A percentile compares a stretch with the other conserved stretches of the same genome.
Conservation (phyloP, 2,888 invertebrate genomes). For the Melolontha melolontha region DNA sequence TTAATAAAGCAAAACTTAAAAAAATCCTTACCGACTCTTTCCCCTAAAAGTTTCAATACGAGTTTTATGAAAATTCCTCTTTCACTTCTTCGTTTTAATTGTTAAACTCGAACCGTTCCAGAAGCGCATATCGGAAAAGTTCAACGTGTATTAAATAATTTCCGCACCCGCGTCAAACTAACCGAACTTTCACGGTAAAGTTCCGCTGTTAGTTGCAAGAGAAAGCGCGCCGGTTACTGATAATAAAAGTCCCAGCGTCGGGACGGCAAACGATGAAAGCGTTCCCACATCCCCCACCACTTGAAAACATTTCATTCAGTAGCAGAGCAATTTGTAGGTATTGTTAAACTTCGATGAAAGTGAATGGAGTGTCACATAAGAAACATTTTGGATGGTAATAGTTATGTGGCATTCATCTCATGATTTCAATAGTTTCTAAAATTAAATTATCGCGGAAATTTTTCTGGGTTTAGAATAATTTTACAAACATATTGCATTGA, state of each 20-base stretch:
- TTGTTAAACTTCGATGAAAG: constrained; percentile 1
- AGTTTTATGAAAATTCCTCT: too few relatives aligned
- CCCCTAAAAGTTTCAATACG: too few relatives aligned
- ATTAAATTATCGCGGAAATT: too few relatives aligned
- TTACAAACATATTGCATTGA: too few relatives aligned
- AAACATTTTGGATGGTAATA: neutral
- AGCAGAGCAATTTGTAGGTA: neutral
- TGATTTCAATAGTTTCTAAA: neutral
- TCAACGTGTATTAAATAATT: too few relatives aligned
- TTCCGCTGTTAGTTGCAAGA: constrained; percentile 16
- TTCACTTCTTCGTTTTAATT: too few relatives aligned
- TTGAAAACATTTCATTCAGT: neutral
- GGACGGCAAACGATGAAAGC: constrained; percentile 26
- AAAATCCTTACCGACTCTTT: too few relatives aligned
- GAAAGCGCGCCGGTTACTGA: constrained; percentile 38
- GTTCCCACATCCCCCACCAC: constrained; percentile 32
- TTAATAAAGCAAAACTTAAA: too few relatives aligned
- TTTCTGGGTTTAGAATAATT: too few relatives aligned
- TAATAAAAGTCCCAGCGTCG: constrained; percentile 32
- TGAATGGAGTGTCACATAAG: neutral
- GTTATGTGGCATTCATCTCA: neutral
- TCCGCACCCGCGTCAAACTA: constrained; percentile 10
- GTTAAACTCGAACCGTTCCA: too few relatives aligned
- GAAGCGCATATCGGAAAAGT: too few relatives aligned
- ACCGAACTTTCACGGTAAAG: constrained; percentile 1